A percentile compares a stretch with the other conserved stretches of the same genome.
Conservation (phyloP, 2,797 vertebrate genomes). For the Sebastes kiyomatsui region DNA sequence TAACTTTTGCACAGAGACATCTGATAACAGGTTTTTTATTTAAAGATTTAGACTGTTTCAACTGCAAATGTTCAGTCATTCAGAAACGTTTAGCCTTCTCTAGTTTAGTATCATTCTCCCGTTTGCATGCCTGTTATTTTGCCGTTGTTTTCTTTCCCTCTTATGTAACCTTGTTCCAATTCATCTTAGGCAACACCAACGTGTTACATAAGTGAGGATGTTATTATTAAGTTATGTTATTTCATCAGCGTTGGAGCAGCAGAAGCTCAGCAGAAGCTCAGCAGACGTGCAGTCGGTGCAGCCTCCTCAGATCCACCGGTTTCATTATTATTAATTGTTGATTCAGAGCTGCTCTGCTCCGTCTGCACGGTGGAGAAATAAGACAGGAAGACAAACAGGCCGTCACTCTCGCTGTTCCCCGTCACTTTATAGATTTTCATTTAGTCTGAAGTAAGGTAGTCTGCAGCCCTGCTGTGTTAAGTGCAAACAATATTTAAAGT, state of each 20-base stretch:
- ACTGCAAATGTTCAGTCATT: not conserved
- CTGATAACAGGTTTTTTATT: too few species aligned
- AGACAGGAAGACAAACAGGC: not conserved
- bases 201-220: slow-evolving; percentile 17
- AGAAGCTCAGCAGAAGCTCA: not conserved
- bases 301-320: not conserved
- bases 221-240: not conserved
- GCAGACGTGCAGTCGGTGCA: not conserved
- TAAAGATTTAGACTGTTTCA: too few species aligned
- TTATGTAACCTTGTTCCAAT: slow-evolving; percentile 10
- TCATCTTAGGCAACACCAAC: not conserved
- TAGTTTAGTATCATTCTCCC: not conserved
- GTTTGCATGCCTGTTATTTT: not conserved
- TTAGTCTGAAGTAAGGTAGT: not conserved
- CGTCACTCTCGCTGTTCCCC: not conserved
- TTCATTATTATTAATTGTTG: not conserved
- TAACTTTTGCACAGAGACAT: too few species aligned
- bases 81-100: not conserved
- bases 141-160: not conserved
- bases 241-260: not conserved
- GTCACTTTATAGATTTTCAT: not conserved
- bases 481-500: not conserved
- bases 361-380: not conserved
- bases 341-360: not conserved
- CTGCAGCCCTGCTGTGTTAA: not conserved